Evolutionary conservation across 2,888 invertebrate genomes (phyloP).

Genomic region (Plebejus anna): DNA sequence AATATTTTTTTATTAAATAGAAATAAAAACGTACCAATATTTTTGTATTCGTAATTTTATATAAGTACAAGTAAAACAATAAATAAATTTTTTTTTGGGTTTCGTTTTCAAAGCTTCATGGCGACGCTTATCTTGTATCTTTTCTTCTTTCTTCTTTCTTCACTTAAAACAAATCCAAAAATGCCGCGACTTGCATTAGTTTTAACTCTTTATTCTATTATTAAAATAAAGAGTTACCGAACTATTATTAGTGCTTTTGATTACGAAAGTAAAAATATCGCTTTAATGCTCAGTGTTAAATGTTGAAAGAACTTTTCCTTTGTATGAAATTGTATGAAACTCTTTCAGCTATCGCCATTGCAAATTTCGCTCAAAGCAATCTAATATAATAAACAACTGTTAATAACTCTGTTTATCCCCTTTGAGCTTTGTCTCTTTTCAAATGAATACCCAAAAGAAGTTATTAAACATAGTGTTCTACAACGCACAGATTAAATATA

Average conservation of each 20-base stretch:
- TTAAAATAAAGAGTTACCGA: too few relatives aligned
- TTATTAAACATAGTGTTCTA: neutral
- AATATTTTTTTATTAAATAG: neutral
- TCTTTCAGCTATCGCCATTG: constrained; percentile 5
- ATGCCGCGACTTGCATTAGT: neutral
- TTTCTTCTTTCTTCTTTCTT: neutral
- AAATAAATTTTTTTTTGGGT: too few relatives aligned
- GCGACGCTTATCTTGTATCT: neutral
- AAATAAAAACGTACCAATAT: neutral
- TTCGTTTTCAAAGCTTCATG: too few relatives aligned
- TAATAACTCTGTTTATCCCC: neutral
- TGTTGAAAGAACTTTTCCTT: constrained; percentile 9
- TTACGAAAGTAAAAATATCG: constrained; percentile 15
- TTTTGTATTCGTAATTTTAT: too few relatives aligned
- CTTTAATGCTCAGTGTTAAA: neutral
- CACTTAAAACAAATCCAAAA: neutral
- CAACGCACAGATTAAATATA: neutral
- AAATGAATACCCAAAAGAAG: neutral
- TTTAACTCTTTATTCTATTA: neutral
- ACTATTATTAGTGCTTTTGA: neutral
- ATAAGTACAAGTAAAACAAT: too few relatives aligned
- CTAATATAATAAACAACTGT: constrained; percentile 12
- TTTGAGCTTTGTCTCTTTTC: neutral
- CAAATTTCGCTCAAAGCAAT: constrained; percentile 18
- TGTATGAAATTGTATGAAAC: constrained; percentile 9